Evolutionary conservation across 2,113 vertebrate species (phyloP).

Genomic region (Ivindomyrus marchei): DNA sequence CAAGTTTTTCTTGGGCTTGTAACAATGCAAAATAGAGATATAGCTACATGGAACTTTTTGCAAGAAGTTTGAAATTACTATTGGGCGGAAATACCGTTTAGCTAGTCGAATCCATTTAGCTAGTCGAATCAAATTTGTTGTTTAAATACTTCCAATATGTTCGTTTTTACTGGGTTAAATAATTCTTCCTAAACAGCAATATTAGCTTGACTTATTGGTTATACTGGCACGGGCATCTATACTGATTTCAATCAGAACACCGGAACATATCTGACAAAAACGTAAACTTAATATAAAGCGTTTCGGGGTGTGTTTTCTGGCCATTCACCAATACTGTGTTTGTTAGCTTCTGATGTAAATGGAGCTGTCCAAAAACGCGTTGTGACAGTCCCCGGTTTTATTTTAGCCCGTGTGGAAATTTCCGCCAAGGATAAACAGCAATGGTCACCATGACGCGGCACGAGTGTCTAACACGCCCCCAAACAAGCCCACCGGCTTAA

Average conservation of each 20-base stretch:
- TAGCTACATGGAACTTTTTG: background rate
- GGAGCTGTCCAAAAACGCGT: background rate
- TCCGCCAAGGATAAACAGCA: constrained; percentile 31
- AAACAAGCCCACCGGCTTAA: constrained; percentile 35
- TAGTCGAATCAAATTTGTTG: background rate
- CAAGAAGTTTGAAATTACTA: background rate
- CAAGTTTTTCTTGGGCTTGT: background rate
- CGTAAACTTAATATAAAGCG: background rate
- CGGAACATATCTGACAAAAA: background rate
- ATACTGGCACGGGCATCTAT: background rate
- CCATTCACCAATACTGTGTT: background rate
- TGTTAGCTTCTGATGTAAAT: background rate
- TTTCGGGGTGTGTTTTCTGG: background rate
- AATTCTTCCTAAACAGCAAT: background rate
- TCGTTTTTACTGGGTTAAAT: background rate
- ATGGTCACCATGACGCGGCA: constrained; percentile 6
- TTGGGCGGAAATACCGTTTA: background rate
- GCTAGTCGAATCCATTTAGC: background rate
- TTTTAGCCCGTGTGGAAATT: constrained; percentile 44
- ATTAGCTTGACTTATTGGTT: background rate
- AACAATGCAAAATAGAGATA: background rate
- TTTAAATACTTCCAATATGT: background rate
- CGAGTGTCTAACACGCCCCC: constrained; percentile 32
- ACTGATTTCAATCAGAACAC: background rate
- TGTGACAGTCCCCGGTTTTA: background rate